Percentiles rank a stretch among this genome's conserved stretches.
phyloP scores from a whole-genome alignment of 1,140 invertebrate genomes.

The Reticulitermes speratus region DNA sequence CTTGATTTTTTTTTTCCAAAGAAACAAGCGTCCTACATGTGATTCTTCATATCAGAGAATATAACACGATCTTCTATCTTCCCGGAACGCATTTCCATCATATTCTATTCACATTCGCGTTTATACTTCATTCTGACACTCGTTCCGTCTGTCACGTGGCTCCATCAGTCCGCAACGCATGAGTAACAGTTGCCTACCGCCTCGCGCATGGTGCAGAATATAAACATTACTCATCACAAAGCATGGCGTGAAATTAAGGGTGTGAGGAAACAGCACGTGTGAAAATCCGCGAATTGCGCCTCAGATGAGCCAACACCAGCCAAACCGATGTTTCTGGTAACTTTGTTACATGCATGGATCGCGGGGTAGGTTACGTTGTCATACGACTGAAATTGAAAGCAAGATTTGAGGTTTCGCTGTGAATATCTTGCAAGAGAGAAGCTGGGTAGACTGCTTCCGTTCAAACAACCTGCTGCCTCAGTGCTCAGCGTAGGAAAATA shows the following conservation, averaged over 20 bases:
- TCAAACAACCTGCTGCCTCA: too few relatives aligned
- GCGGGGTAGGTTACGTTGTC: too few relatives aligned
- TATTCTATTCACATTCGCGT: not conserved
- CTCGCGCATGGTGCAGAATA: not conserved
- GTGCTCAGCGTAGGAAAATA: too few relatives aligned
- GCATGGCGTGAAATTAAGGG: not conserved
- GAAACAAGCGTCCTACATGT: not conserved
- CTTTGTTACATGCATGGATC: not conserved
- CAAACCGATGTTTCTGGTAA: not conserved
- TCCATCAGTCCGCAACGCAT: not conserved
- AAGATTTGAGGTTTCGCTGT: too few relatives aligned
- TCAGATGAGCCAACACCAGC: not conserved
- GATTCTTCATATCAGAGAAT: not conserved
- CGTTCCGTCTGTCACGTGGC: not conserved
- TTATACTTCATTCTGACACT: not conserved
- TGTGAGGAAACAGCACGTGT: not conserved
- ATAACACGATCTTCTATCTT: not conserved
- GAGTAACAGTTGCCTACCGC: not conserved
- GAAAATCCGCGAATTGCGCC: not conserved
- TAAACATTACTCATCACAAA: constrained; percentile 6
- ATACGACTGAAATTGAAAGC: too few relatives aligned
- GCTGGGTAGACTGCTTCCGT: too few relatives aligned
- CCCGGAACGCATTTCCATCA: not conserved
- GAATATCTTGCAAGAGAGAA: too few relatives aligned
- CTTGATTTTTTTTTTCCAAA: not conserved